A percentile compares a stretch with the other conserved stretches of the same genome.
Evolutionary conservation across 1,140 invertebrate species (phyloP).

Genomic region (Akabosia matsudoensis): DNA sequence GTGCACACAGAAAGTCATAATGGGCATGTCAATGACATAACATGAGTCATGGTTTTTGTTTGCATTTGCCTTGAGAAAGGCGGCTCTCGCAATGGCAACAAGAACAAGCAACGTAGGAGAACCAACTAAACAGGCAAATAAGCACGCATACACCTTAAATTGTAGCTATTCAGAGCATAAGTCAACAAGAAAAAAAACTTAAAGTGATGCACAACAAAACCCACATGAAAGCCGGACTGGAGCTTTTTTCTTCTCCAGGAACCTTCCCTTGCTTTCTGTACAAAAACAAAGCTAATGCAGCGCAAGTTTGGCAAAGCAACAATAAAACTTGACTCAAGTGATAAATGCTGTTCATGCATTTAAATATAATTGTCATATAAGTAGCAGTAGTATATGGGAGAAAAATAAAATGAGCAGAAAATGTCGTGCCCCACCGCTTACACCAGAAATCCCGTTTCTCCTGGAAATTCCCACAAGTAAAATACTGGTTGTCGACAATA

Average conservation of each 20-base stretch:
- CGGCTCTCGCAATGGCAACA: background rate
- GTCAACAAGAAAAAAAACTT: background rate
- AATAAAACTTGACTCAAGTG: background rate
- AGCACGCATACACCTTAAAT: background rate
- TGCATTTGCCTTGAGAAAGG: background rate
- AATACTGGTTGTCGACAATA: no score
- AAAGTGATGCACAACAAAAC: background rate
- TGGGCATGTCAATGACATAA: background rate
- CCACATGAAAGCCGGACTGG: background rate
- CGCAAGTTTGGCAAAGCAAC: background rate
- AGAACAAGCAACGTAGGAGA: background rate
- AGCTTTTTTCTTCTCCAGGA: background rate
- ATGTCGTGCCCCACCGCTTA: no score
- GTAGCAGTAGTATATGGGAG: no score
- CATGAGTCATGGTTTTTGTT: background rate
- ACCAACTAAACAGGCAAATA: background rate
- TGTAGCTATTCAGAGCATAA: background rate
- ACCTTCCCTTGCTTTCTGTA: background rate
- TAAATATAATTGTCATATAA: no score
- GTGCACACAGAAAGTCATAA: background rate
- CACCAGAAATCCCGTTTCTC: no score
- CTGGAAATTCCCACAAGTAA: no score
- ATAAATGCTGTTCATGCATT: no score
- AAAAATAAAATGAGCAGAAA: no score
- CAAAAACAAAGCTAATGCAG: background rate